A percentile compares a stretch with the other conserved stretches of the same genome.
Evolutionary conservation across 37 sponge, comb jelly and placozoan species (phyloP).

Genomic region (Aplysina aerophoba): DNA sequence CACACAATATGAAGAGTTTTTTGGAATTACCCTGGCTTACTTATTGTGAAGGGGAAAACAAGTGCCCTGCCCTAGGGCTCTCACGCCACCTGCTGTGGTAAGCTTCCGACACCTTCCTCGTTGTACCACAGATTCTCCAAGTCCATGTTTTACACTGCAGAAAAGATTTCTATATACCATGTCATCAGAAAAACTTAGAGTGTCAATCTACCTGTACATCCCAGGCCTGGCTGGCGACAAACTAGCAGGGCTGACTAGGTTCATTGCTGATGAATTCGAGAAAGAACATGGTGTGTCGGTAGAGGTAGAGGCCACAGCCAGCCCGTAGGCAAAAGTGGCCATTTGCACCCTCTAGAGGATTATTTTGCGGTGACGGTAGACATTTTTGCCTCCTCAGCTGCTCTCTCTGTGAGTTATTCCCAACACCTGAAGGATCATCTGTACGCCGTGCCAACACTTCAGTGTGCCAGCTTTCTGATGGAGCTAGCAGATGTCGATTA

Average conservation of each 20-base stretch:
- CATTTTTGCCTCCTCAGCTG: conserved; percentile 9
- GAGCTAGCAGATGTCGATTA: conserved; percentile 2
- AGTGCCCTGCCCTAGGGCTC: too few species aligned
- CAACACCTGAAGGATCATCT: not conserved
- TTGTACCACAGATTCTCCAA: too few species aligned
- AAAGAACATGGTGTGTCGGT: not conserved
- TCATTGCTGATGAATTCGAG: conserved; percentile 8
- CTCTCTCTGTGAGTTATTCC: conserved; percentile 18
- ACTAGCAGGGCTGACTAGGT: not conserved
- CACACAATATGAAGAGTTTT: conserved; percentile 19
- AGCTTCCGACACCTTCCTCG: too few species aligned
- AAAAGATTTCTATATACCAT: too few species aligned
- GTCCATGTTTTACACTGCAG: too few species aligned
- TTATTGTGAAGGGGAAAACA: too few species aligned
- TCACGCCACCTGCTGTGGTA: too few species aligned
- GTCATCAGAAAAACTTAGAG: conserved; percentile 27
- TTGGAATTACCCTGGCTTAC: conserved; percentile 19
- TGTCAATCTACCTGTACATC: conserved; percentile 40
- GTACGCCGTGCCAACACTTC: conserved; percentile 50
- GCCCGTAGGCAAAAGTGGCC: conserved; percentile 3
- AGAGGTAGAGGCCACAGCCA: not conserved
- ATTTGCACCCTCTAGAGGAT: conserved; percentile 22
- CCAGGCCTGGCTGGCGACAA: conserved; percentile 40
- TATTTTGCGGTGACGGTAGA: conserved; percentile 9
- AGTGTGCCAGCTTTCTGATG: conserved; percentile 48